phyloP scores from a whole-genome alignment of 2,888 invertebrate genomes.

The Helicoverpa assulta region DNA sequence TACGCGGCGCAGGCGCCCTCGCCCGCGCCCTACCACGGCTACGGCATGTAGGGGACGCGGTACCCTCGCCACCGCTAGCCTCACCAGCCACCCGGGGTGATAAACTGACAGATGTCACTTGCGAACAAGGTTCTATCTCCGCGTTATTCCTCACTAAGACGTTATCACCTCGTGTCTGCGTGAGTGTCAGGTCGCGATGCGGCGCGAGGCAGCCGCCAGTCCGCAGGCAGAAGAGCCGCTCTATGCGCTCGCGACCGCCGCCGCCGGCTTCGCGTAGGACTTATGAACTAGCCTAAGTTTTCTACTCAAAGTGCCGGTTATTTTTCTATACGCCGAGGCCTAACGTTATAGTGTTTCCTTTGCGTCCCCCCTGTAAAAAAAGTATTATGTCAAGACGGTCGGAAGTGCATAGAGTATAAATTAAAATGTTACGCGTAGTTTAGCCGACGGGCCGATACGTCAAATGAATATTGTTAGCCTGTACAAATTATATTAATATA shows the following conservation, averaged over 20 bases:
- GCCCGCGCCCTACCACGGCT: constrained; percentile 89
- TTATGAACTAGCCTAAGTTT: constrained; percentile 67
- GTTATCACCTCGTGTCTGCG: constrained; percentile 5
- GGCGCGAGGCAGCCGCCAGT: too few relatives aligned
- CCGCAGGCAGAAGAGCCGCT: constrained; percentile 9
- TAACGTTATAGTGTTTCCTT: constrained; percentile 67
- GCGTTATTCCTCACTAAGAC: neutral
- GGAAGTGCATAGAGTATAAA: constrained; percentile 73
- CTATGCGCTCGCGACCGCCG: constrained; percentile 59
- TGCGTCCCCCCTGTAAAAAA: constrained; percentile 61
- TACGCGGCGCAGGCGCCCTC: constrained; percentile 89
- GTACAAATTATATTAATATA: constrained; percentile 84
- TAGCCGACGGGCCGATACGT: constrained; percentile 64
- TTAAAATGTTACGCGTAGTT: constrained; percentile 63
- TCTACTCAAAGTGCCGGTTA: constrained; percentile 60
- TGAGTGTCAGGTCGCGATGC: too few relatives aligned
- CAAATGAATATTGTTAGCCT: constrained; percentile 73
- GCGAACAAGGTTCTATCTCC: constrained; percentile 12
- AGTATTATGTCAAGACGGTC: constrained; percentile 64
- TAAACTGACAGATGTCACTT: too few relatives aligned
- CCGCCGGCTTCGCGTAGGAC: constrained; percentile 59
- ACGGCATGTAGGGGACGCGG: constrained; percentile 88
- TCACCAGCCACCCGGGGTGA: neutral
- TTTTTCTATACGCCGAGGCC: constrained; percentile 64
- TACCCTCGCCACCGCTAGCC: constrained; percentile 59